Evolutionary conservation across 2,113 vertebrate species (phyloP), one percentile per base, ranked within the genome.

Genomic region (Stigmatopora nigra): DNA sequence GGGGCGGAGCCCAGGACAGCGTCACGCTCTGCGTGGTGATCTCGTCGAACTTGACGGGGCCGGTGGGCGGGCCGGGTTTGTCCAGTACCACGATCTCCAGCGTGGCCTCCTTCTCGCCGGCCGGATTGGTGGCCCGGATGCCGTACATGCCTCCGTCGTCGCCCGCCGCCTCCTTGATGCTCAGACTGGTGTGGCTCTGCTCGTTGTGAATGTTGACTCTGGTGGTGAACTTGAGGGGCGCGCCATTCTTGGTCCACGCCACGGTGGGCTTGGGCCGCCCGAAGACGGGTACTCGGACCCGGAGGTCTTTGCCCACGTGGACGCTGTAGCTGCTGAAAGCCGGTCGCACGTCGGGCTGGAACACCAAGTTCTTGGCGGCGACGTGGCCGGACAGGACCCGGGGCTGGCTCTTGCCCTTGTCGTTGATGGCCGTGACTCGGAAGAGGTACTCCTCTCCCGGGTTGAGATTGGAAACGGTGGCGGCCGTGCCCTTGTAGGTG

Each of bases 331-430:
- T 98, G 73, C 87, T 95, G 78, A 98, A 98, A 82, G 82, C 80
- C 80, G 96, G 95, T 80, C 90, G 91, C 68, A 97, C 86, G 86
- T 98, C 95, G 76, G 97, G 96, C 69, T 96, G 94, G 82, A 95
- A 93, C 44, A 98, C 93, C 55, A 99, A 86, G 75, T 99, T 93
- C 86, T 98, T 98, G 71, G 96, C 93, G 84, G 93, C 88, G 64
- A 98, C 88, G 82, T 94, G 94, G 78, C 95, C 93, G 41, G 95
- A 91, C 77, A 99, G 94, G 7, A 92, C 90, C 82, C 92, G 92
- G 67, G 97, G 95, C 69, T 99, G 96, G 84, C 97, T 98, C 81
- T 92, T 96, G 31, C 97, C 97, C 76, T 98, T 99, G 81, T 99
- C 97, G 81, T 99, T 99, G 59, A 97, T 86, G 79, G 96, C 95